These are phyloP conservation scores for Pollicipes pollicipes DNA, from an alignment of 1,140 invertebrate species.

Conservation along the genomic window DNA sequence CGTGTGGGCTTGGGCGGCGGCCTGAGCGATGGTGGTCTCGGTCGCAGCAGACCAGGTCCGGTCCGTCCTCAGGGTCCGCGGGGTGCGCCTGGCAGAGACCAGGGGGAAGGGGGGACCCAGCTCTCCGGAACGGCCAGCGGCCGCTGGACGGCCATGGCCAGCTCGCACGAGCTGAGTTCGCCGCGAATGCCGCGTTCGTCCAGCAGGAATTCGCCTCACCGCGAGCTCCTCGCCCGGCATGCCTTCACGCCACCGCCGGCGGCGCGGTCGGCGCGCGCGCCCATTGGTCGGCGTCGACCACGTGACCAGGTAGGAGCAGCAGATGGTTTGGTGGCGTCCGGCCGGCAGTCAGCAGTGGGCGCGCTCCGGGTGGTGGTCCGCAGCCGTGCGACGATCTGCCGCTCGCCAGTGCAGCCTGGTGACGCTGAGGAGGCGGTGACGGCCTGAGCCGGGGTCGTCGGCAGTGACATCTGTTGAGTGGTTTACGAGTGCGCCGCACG, in stretches of 20 bases:
- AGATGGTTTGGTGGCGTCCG: background rate
- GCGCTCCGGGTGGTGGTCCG: background rate
- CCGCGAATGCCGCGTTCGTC: background rate
- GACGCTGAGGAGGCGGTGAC: background rate
- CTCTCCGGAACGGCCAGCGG: no score
- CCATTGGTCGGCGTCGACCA: background rate
- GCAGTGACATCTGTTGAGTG: background rate
- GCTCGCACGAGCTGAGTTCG: background rate
- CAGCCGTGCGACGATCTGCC: background rate
- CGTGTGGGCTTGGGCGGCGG: no score
- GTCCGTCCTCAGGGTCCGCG: no score
- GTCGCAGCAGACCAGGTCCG: no score
- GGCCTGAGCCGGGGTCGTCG: background rate
- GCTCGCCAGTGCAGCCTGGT: background rate
- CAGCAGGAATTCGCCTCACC: background rate
- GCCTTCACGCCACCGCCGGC: background rate
- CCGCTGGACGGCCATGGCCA: background rate
- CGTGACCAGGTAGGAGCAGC: background rate
- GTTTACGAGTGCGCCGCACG: background rate
- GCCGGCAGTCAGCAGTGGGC: background rate
- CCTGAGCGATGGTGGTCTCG: no score
- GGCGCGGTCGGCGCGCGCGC: no score
- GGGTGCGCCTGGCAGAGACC: no score
- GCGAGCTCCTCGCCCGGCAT: background rate
- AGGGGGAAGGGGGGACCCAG: no score